phyloP scores from a whole-genome alignment of 2,888 invertebrate species.

The Latheticus oryzae region DNA sequence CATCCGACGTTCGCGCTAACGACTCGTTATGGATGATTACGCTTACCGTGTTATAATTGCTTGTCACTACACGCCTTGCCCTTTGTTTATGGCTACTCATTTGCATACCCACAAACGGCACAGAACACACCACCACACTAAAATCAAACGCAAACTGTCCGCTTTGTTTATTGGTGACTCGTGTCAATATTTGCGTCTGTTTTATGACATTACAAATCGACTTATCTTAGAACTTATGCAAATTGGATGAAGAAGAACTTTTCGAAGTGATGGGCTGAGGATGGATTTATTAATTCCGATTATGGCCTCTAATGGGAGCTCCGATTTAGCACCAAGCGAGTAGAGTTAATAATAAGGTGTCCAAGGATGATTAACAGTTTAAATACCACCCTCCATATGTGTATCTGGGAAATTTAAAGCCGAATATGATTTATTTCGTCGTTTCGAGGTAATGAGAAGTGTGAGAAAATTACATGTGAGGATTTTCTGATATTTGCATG shows the following conservation, averaged over 20 bases:
- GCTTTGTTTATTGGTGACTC: conserved; percentile 51
- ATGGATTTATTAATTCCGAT: conserved; percentile 21
- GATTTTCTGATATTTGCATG: conserved; percentile 12
- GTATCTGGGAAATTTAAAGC: conserved; percentile 22
- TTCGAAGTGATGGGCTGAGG: background rate
- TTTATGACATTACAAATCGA: conserved; percentile 35
- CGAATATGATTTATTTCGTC: conserved; percentile 25
- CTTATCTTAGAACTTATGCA: conserved; percentile 37
- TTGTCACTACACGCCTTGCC: conserved; percentile 59
- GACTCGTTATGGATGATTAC: conserved; percentile 43
- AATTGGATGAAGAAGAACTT: conserved; percentile 24
- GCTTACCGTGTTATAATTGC: conserved; percentile 57
- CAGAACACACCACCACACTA: conserved; percentile 42
- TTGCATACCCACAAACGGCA: conserved; percentile 52
- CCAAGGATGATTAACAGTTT: conserved; percentile 33
- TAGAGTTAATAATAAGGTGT: conserved; percentile 28
- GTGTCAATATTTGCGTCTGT: conserved; percentile 52
- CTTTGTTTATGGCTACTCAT: conserved; percentile 59
- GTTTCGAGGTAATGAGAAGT: conserved; percentile 22
- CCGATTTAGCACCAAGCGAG: conserved; percentile 11
- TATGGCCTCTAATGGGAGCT: conserved; percentile 15
- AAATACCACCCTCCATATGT: conserved; percentile 34
- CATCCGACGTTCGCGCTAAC: conserved; percentile 31
- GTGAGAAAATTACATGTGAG: conserved; percentile 26
- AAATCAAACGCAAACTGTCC: conserved; percentile 52